A percentile compares a stretch with the other conserved stretches of the same genome.
Conservation (phyloP, 2,888 invertebrate species). For the Diarsia brunnea region DNA sequence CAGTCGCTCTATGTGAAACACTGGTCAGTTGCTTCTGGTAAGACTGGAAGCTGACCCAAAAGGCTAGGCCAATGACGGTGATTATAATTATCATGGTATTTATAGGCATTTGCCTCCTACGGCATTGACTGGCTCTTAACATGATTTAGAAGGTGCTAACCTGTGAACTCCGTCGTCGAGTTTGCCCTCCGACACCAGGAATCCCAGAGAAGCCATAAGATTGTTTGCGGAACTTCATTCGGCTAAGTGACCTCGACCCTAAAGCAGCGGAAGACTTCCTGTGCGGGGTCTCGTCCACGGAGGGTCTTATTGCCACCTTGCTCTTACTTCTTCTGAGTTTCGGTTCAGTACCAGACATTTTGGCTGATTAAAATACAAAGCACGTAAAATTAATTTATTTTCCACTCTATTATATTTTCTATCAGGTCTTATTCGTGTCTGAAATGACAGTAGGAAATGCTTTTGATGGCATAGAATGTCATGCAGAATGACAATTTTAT, state of each 20-base stretch:
- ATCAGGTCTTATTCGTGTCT: background rate
- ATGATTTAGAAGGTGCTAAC: slow-evolving; percentile 41
- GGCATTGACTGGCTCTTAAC: background rate
- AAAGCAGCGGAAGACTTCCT: background rate
- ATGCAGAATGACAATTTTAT: slow-evolving; percentile 4
- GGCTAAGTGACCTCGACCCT: slow-evolving; percentile 66
- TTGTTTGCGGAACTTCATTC: slow-evolving; percentile 75
- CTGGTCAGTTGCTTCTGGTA: background rate
- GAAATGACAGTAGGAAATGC: slow-evolving; percentile 3
- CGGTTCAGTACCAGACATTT: background rate
- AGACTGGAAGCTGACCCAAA: background rate
- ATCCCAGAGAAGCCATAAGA: slow-evolving; percentile 82
- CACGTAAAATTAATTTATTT: background rate
- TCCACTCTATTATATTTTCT: background rate
- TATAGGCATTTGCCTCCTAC: background rate
- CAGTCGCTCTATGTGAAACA: background rate
- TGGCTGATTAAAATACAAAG: background rate
- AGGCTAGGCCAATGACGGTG: background rate
- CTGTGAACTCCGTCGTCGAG: slow-evolving; percentile 77
- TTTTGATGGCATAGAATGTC: slow-evolving; percentile 10
- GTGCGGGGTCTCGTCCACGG: accelerated
- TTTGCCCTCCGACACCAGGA: slow-evolving; percentile 75
- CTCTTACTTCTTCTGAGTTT: background rate
- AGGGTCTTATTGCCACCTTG: slow-evolving; percentile 6
- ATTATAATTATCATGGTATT: background rate